A percentile compares a stretch with the other conserved stretches of the same genome.
phyloP scores from a whole-genome alignment of 2,888 invertebrate species.

The Drosophila pegasa region DNA sequence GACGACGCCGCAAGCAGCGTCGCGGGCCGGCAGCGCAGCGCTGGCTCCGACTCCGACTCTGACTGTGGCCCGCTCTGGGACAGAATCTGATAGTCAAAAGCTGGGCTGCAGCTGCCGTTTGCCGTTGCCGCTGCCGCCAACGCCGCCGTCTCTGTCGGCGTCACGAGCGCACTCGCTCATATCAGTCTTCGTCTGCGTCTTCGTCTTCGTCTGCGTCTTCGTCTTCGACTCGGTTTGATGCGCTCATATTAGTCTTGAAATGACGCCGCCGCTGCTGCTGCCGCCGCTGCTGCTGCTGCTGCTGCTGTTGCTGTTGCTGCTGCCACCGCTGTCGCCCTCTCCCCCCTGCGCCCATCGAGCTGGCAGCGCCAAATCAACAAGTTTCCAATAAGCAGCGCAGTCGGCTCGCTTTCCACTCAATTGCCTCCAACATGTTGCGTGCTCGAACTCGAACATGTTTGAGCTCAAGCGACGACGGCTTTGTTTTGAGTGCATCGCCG shows the following conservation, averaged over 20 bases:
- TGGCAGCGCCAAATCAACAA: constrained; percentile 55
- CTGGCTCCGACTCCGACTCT: constrained; percentile 26
- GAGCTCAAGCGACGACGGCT: constrained; percentile 33
- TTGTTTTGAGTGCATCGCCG: constrained; percentile 50
- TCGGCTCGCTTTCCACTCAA: constrained; percentile 36
- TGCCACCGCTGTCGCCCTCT: neutral
- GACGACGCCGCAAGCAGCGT: constrained; percentile 45
- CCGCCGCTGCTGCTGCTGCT: constrained; percentile 9
- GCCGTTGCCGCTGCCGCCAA: constrained; percentile 2
- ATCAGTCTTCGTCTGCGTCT: constrained; percentile 24
- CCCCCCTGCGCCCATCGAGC: constrained; percentile 7
- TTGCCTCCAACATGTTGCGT: constrained; percentile 31
- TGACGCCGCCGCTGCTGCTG: constrained; percentile 10
- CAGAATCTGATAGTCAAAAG: constrained; percentile 62
- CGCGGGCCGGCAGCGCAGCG: constrained; percentile 40
- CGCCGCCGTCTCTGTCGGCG: constrained; percentile 34
- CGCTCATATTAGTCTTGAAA: constrained; percentile 45
- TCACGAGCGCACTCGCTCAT: constrained; percentile 26
- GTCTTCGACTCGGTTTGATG: constrained; percentile 38
- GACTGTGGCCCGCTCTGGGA: constrained; percentile 44
- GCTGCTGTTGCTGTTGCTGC: constrained; percentile 5
- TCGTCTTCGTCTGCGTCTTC: neutral
- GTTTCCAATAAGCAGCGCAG: constrained; percentile 54
- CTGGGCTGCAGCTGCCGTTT: constrained; percentile 35
- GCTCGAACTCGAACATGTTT: constrained; percentile 52